These are phyloP conservation scores for Margarornis squamiger DNA, from an alignment of 2,797 vertebrate species.

Conservation along the genomic window DNA sequence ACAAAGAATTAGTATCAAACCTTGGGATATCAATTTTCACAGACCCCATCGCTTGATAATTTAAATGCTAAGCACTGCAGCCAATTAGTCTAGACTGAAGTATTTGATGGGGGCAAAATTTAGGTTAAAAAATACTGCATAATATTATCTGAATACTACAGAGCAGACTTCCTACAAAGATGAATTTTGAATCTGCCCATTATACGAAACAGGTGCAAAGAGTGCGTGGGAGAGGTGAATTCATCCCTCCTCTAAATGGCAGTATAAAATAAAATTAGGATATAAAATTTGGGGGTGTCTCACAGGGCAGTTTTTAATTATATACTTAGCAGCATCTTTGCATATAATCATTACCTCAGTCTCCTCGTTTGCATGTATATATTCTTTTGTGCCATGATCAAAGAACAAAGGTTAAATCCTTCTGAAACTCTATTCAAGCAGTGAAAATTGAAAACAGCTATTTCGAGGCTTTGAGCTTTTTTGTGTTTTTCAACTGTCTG, in stretches of 20 bases:
- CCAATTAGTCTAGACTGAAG: conserved; percentile 56
- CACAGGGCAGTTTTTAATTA: conserved; percentile 65
- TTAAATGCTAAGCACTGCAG: conserved; percentile 54
- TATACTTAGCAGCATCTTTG: conserved; percentile 52
- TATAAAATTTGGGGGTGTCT: conserved; percentile 53
- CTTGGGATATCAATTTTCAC: conserved; percentile 13
- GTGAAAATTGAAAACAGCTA: conserved; percentile 51
- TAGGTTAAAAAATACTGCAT: conserved; percentile 56
- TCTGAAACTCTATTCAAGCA: conserved; percentile 55
- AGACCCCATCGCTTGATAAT: conserved; percentile 2
- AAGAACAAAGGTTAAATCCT: conserved; percentile 69
- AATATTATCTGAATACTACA: conserved; percentile 39
- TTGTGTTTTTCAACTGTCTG: not conserved
- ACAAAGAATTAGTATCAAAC: conserved; percentile 49
- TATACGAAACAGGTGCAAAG: conserved; percentile 36
- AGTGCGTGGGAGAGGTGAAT: conserved; percentile 37
- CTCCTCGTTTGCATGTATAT: conserved; percentile 52
- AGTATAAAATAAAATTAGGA: conserved; percentile 54
- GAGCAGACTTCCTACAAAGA: conserved; percentile 20
- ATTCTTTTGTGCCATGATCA: conserved; percentile 44
- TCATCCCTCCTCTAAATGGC: conserved; percentile 34
- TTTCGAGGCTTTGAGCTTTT: conserved; percentile 16
- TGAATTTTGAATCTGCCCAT: conserved; percentile 15
- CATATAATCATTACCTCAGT: conserved; percentile 59
- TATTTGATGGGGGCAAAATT: conserved; percentile 44